Percentiles rank a stretch among this genome's conserved stretches.
Conservation (phyloP, 2,797 vertebrate species). For the Hirundo rustica region DNA sequence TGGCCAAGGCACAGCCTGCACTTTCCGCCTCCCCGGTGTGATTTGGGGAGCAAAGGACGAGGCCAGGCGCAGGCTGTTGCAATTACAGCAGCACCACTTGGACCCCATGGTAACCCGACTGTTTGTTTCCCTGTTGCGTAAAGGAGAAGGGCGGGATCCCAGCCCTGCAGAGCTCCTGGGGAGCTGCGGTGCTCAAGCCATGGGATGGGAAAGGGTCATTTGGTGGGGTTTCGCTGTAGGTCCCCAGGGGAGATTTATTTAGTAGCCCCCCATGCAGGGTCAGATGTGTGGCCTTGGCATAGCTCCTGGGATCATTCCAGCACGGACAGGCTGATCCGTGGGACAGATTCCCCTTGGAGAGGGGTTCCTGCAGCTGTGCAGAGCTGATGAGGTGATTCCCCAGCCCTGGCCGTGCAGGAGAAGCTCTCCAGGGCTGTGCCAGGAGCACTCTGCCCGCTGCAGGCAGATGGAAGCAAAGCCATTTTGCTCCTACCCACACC, state of each 20-base stretch:
- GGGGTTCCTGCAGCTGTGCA: neutral
- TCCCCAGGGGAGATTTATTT: neutral
- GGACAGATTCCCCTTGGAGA: neutral
- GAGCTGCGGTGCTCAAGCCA: neutral
- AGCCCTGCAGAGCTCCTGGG: neutral
- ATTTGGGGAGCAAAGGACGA: neutral
- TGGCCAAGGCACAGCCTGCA: neutral
- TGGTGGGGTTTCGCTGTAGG: neutral
- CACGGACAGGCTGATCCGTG: accelerated
- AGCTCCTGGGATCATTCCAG: neutral
- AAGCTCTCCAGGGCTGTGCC: neutral
- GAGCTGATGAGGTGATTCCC: neutral
- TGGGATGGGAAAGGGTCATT: neutral
- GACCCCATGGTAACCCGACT: neutral
- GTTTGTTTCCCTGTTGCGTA: neutral
- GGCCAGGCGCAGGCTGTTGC: neutral
- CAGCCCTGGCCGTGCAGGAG: neutral
- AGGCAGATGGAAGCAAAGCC: neutral
- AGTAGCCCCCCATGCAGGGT: neutral
- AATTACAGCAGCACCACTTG: neutral
- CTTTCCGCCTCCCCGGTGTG: neutral
- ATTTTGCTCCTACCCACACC: neutral
- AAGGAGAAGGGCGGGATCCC: neutral
- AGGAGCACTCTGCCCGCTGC: neutral
- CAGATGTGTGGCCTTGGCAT: neutral